phyloP scores from a whole-genome alignment of 2,888 invertebrate species.

The Dolichopus griseipennis region DNA sequence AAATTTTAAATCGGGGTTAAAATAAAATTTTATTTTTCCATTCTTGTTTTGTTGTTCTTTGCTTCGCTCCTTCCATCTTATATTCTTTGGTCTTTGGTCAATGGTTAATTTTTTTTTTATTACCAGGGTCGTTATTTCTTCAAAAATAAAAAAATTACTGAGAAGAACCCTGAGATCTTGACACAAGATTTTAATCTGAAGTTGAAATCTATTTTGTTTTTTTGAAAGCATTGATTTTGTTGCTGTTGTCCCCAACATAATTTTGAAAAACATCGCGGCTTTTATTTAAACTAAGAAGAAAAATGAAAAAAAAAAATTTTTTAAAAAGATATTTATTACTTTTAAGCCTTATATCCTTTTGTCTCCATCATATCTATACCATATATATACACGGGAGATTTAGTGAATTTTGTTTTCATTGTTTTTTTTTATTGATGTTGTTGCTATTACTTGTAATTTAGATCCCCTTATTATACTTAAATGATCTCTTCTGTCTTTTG shows the following conservation, averaged over 20 bases:
- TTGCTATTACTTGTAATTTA: not conserved
- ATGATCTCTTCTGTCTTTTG: not conserved
- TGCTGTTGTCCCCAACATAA: not conserved
- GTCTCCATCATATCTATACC: not conserved
- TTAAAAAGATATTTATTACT: not conserved
- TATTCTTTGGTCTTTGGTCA: not conserved
- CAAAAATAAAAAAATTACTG: not conserved
- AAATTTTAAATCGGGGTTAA: not conserved
- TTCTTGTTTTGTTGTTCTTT: not conserved
- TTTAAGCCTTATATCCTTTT: constrained; percentile 3
- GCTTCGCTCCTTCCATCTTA: not conserved
- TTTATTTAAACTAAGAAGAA: not conserved
- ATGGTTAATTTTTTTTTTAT: not conserved
- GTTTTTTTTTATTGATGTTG: not conserved
- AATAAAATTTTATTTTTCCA: not conserved
- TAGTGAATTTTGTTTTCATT: not conserved
- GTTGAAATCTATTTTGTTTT: not conserved
- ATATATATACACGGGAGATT: not conserved
- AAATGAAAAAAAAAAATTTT: not conserved
- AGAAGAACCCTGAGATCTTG: not conserved
- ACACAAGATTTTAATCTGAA: not conserved
- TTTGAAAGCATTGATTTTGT: not conserved
- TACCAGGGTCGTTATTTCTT: not conserved
- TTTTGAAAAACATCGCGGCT: not conserved
- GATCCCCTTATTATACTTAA: not conserved